These are phyloP conservation scores for Cistogaster globosa DNA, from an alignment of 2,888 invertebrate genomes.

Conservation along the genomic window DNA sequence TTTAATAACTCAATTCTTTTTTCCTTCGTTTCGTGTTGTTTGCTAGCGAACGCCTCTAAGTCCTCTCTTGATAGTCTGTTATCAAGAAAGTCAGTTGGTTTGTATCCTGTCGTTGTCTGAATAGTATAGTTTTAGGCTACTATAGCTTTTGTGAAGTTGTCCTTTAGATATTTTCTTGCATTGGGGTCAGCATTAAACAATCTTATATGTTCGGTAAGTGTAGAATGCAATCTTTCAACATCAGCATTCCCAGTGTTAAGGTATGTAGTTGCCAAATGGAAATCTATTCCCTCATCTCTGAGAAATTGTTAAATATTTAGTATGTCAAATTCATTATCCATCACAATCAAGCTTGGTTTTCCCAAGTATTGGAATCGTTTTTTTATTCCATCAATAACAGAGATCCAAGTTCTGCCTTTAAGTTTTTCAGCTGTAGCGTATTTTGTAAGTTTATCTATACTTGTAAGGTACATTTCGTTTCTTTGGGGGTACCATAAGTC, in stretches of 20 bases:
- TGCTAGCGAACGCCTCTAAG: no score
- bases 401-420: constrained; percentile 42
- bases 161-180: neutral
- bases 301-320: constrained; percentile 8
- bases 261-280: constrained; percentile 3
- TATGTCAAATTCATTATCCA: constrained; percentile 18
- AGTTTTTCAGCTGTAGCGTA: constrained; percentile 49
- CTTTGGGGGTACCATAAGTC: constrained; percentile 47
- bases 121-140: no score
- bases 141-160: no score
- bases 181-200: neutral
- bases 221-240: constrained; percentile 13
- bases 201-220: neutral
- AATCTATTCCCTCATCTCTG: neutral
- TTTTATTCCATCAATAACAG: constrained; percentile 15
- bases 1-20: no score
- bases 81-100: no score
- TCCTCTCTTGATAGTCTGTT: no score
- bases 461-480: constrained; percentile 52
- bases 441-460: constrained; percentile 47
- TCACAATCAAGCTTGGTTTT: neutral
- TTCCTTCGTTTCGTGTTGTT: no score
- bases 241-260: constrained; percentile 7
- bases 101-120: no score
- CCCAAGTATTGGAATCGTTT: neutral